Percentiles rank a stretch among this genome's conserved stretches.
phyloP scores from a whole-genome alignment of 2,888 invertebrate species.

The Neoaliturus tenellus region DNA sequence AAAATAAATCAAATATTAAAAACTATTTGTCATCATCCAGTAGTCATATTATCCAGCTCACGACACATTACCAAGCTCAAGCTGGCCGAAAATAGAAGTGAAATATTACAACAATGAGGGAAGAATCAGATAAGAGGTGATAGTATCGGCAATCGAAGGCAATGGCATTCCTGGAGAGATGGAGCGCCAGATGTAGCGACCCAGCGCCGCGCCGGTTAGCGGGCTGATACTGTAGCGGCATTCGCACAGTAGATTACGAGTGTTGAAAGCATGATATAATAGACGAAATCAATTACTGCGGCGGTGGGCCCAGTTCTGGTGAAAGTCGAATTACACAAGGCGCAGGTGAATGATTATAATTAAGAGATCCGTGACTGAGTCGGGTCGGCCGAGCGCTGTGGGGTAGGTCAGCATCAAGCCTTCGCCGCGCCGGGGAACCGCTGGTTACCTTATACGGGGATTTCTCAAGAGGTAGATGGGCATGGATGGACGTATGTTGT shows the following conservation, averaged over 20 bases:
- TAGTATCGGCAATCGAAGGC: neutral
- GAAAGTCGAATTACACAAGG: slow-evolving; percentile 39
- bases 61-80: neutral
- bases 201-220: neutral
- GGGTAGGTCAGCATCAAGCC: neutral
- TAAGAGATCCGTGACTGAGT: slow-evolving; percentile 20
- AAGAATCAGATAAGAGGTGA: neutral
- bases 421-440: no score
- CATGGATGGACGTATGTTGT: no score
- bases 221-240: neutral
- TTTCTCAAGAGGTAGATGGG: no score
- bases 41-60: no score
- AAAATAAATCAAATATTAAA: no score
- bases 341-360: slow-evolving; percentile 40
- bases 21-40: no score
- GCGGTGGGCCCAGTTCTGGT: neutral
- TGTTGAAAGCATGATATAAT: slow-evolving; percentile 37
- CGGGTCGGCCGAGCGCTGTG: neutral
- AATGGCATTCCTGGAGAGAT: neutral
- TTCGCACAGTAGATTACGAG: slow-evolving; percentile 1
- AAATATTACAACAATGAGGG: neutral
- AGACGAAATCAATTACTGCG: slow-evolving; percentile 34
- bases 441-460: no score
- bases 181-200: neutral
- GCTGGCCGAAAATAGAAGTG: neutral